Evolutionary conservation across 1,140 invertebrate genomes (phyloP), one percentile per base, ranked within the genome.

Genomic region (Sycobia sp.): DNA sequence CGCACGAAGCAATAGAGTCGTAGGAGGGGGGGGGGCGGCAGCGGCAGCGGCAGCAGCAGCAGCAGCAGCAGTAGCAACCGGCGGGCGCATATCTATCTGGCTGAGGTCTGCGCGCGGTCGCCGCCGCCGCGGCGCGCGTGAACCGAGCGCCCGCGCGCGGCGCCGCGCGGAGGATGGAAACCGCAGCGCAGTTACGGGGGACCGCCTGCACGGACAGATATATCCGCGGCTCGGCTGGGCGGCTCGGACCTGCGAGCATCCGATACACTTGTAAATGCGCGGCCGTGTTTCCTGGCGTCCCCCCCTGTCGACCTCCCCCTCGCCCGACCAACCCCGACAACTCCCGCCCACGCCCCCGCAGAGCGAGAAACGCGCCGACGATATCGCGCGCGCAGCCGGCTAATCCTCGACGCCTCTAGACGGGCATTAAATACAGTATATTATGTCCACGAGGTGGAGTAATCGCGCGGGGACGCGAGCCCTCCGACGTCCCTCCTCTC

Each of bases 181-280:
- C n/a, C n/a, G 29, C 57, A 20, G 20, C 43, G 13, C n/a, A n/a
- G n/a, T n/a, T n/a, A n/a, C n/a, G n/a, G n/a, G 8, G 3, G 7
- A 34, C 18, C 59, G 32, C 16, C 59, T 54, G 25, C 39, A 29
- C 34, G 22, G 41, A 18, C 58, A 43, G 27, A 46, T 47, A 59
- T 16, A 50, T 18, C 25, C 23, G 20, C 44, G 18, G 13, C 53
- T 14, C 5, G 14, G 29, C 29, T 32, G n/a, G n/a, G n/a, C n/a
- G n/a, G n/a, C n/a, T n/a, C n/a, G 14, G 13, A 16, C 14, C 38
- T 51, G 18, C 36, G 34, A 49, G 38, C 36, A 51, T 20, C 39
- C 53, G 38, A 49, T 56, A 56, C 54, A 63, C 54, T 50, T 55
- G 54, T 63, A 47, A 55, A 55, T 36, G 27, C 44, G 34, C 39